Base-by-base conservation (phyloP, 2,113 vertebrate species). In the Anseranas semipalmata region DNA sequence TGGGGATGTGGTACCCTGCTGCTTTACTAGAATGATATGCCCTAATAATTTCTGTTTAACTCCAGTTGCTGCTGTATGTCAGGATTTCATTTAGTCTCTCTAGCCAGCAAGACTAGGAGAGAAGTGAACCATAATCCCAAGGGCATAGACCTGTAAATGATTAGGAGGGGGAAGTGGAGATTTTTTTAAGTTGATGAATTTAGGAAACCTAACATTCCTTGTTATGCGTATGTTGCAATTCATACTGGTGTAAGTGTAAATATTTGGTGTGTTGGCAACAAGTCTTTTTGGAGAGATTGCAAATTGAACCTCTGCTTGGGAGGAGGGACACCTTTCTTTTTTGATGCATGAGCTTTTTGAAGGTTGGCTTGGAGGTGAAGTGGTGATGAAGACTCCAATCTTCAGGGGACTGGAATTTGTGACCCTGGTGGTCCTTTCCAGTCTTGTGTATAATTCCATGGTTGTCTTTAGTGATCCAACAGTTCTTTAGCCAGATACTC, bases 381-480 rank as follows among this genome's bases (percentile, higher is more conserved):
- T 95, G 96, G 95, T 96, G 95, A 96, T 95, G 95, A 95, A 95
- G 96, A 96, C 94, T 95, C 92, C 91, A 73, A 27, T 87, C 84
- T 75, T 75, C 74, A 87, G 74, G 85, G 72, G 80, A 39, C 86
- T 65, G 93, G 85, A 81, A 50, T 72, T 8, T 1, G 67, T 53
- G 94, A 79, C 95, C 94, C 96, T 91, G 94, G 96, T 11, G 96
- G 96, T 94, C 84, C 33, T 22, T 87, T 45, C 84, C 81, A 91
- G 91, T 56, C 93, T 89, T 32, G 17, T 0, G 10, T 67, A 52
- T 59, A 55, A 87, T 62, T 93, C 91, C 65, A 4, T 87, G 96
- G 94, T 85, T 95, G 95, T 97, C 97, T 97, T 97, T 84, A 94
- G 95, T 97, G 96, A 97, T 65, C 93, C 96, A 97, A 2, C 68